Percentiles rank a stretch among this genome's conserved stretches.
Evolutionary conservation across 2,888 invertebrate species (phyloP).

Genomic region (Temnothorax unifasciatus): DNA sequence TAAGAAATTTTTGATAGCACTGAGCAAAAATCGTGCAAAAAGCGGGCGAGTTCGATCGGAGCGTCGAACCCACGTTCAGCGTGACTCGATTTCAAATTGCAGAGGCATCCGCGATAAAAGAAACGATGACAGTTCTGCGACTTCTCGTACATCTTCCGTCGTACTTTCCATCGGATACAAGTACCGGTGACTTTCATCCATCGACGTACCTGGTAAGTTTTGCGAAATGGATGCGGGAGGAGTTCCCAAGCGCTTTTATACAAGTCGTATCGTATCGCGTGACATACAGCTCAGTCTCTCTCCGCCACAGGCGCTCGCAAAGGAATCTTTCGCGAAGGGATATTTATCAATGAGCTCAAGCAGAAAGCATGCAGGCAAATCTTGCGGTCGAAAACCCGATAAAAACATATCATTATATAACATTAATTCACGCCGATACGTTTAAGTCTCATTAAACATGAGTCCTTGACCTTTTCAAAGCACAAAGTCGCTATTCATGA

Average conservation of each 20-base stretch:
- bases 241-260: conserved; percentile 68
- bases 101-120: conserved; percentile 27
- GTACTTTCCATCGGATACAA: conserved; percentile 22
- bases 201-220: conserved; percentile 54
- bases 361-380: conserved; percentile 69
- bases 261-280: conserved; percentile 59
- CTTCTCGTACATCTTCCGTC: conserved; percentile 37
- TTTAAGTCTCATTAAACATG: not conserved
- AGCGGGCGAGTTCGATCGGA: not conserved
- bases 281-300: conserved; percentile 62
- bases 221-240: conserved; percentile 64
- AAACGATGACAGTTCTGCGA: conserved; percentile 35
- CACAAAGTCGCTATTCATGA: not conserved
- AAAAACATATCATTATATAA: not conserved
- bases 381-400: conserved; percentile 50
- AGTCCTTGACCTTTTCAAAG: not conserved
- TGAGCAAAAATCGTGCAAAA: not conserved
- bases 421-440: conserved; percentile 9
- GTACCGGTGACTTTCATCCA: conserved; percentile 19
- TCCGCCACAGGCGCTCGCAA: conserved; percentile 43
- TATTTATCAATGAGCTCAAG: conserved; percentile 72
- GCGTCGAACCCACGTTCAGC: not conserved
- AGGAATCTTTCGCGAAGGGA: conserved; percentile 61
- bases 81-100: conserved; percentile 37
- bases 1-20: not conserved